A percentile compares a stretch with the other conserved stretches of the same genome.
Evolutionary conservation across 2,113 vertebrate genomes (phyloP).

Genomic region (Deroptyus accipitrinus): DNA sequence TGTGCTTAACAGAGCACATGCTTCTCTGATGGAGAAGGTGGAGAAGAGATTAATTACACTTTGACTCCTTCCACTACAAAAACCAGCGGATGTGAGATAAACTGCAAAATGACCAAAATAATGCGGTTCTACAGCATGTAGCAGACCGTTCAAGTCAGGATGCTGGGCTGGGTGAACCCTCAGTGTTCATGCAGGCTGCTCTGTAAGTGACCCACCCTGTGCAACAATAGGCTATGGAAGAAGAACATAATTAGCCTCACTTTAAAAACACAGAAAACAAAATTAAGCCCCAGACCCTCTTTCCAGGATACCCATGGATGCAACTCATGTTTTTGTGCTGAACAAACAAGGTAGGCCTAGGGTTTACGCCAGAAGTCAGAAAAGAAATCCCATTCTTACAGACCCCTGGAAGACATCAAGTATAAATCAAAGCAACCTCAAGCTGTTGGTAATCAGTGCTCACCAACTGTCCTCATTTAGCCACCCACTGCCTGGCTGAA

Average conservation of each 20-base stretch:
- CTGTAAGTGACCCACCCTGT: neutral
- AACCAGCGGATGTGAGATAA: neutral
- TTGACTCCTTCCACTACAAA: neutral
- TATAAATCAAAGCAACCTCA: neutral
- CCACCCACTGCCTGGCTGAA: neutral
- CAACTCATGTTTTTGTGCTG: neutral
- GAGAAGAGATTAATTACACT: neutral
- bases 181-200: fast-evolving
- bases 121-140: neutral
- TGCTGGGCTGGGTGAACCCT: neutral
- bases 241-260: neutral
- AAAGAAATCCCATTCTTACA: neutral
- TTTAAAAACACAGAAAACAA: neutral
- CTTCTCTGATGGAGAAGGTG: neutral
- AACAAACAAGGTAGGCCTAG: neutral
- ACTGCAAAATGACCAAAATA: neutral
- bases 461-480: neutral
- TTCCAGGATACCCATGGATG: neutral
- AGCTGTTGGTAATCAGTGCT: neutral
- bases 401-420: neutral
- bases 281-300: neutral
- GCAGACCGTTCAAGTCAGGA: neutral
- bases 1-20: neutral
- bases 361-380: neutral
- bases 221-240: neutral